phyloP scores from a whole-genome alignment of 1,140 invertebrate species.

The Phymorhynchus buccinoides region DNA sequence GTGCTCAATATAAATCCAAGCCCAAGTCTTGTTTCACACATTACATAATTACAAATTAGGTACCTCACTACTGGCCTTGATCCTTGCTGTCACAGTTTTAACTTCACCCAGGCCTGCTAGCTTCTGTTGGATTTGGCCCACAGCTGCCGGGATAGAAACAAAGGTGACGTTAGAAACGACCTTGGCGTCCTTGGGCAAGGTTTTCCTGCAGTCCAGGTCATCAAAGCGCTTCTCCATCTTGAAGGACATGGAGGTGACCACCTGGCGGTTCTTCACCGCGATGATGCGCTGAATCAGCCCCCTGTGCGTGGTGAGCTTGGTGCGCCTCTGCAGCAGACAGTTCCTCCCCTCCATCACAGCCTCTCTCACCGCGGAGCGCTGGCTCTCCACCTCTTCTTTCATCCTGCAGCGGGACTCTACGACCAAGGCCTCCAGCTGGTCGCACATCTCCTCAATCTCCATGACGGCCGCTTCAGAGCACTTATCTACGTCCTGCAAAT shows the following conservation, averaged over 20 bases:
- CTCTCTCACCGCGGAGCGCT: neutral
- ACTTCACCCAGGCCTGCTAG: neutral
- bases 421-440: neutral
- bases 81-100: neutral
- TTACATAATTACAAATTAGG: too few species aligned
- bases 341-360: neutral
- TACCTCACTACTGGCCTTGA: neutral
- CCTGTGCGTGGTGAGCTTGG: slow-evolving; percentile 15
- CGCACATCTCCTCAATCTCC: neutral
- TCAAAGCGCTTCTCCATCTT: too few species aligned
- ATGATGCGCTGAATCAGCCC: too few species aligned
- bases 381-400: neutral
- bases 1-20: too few species aligned
- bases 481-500: neutral
- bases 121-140: neutral
- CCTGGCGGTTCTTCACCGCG: too few species aligned
- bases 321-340: neutral
- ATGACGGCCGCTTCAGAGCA: neutral
- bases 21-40: too few species aligned
- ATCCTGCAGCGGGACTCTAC: neutral
- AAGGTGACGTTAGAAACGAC: neutral
- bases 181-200: neutral
- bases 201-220: neutral
- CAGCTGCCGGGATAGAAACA: neutral
- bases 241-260: too few species aligned